Conservation (phyloP, 2,113 vertebrate genomes). For the Perccottus glenii region DNA sequence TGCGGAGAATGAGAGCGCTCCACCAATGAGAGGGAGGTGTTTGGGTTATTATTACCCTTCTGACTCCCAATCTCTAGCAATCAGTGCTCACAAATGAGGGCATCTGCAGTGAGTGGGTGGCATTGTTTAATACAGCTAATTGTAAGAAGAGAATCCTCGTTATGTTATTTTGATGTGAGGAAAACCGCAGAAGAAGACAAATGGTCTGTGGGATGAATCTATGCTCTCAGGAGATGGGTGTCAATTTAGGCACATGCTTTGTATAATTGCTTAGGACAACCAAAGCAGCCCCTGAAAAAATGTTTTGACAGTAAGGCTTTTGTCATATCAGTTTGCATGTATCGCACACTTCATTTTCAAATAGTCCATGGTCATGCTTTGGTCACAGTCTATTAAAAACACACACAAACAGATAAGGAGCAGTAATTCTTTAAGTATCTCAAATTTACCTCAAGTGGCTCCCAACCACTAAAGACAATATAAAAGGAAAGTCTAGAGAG, state of each 20-base stretch:
- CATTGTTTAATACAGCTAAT: constrained; percentile 75
- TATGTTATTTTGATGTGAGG: constrained; percentile 15
- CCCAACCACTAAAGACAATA: background rate
- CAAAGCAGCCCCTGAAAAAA: background rate
- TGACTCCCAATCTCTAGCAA: constrained; percentile 45
- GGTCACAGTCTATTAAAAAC: background rate
- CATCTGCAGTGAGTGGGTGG: constrained; percentile 70
- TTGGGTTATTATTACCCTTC: constrained; percentile 55
- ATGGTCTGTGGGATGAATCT: constrained; percentile 29
- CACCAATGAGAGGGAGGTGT: constrained; percentile 7
- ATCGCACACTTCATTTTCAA: constrained; percentile 8
- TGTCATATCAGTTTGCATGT: background rate
- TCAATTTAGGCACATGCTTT: constrained; percentile 22
- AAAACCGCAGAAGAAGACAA: constrained; percentile 13
- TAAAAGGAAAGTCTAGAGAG: background rate
- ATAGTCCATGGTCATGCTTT: background rate
- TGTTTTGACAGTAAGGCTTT: constrained; percentile 12
- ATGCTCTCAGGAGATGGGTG: constrained; percentile 6
- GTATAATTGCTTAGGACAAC: constrained; percentile 5
- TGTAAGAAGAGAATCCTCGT: constrained; percentile 54
- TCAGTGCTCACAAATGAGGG: constrained; percentile 53
- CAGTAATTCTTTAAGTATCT: background rate
- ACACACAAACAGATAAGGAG: background rate
- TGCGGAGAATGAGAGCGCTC: constrained; percentile 28
- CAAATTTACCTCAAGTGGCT: background rate